Evolutionary conservation across 2,888 invertebrate genomes (phyloP), one percentile per base, ranked within the genome.

Genomic region (Mythimna vitellina): DNA sequence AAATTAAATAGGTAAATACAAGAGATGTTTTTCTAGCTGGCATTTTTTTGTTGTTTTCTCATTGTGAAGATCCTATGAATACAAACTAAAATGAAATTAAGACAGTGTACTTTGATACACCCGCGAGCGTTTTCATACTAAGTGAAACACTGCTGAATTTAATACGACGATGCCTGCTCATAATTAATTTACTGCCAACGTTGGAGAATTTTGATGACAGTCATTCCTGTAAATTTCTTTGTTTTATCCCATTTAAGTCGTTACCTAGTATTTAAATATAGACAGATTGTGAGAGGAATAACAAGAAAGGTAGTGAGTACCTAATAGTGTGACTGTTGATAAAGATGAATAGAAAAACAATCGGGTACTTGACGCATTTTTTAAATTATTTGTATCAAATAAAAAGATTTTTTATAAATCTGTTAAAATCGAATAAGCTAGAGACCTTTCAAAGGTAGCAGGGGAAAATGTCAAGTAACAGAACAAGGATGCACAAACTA

Each of bases 161-260:
- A 58, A 57, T 32, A 35, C 32, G 32, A n/a, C 57, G 32, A 57
- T n/a, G 20, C 14, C 32, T 57, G 32, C 10, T 57, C 32, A 57
- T 32, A 57, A 57, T 57, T 57, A 57, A 35, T 58, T 58, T 35
- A 58, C 58, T 35, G 58, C 12, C 35, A 58, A 58, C 58, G n/a
- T 35, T 32, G 10, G 4, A n/a, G n/a, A 35, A 20, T 32, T 57
- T 57, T 57, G 32, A 57, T 32, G 32, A 35, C 12, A 35, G n/a
- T 12, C n/a, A 58, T 58, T 12, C n/a, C 58, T 35, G n/a, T 35
- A 12, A n/a, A 35, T 35, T 32, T 10, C n/a, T 57, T 9, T 20
- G 29, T 32, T 20, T 12, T 9, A 32, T 29, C 7, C 4, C 3
- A 32, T 57, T 20, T 32, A 9, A 32, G 12, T 17, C 6, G 25